These are phyloP conservation scores for Lithobius niger DNA, from an alignment of 1,140 invertebrate species.

Conservation along the genomic window DNA sequence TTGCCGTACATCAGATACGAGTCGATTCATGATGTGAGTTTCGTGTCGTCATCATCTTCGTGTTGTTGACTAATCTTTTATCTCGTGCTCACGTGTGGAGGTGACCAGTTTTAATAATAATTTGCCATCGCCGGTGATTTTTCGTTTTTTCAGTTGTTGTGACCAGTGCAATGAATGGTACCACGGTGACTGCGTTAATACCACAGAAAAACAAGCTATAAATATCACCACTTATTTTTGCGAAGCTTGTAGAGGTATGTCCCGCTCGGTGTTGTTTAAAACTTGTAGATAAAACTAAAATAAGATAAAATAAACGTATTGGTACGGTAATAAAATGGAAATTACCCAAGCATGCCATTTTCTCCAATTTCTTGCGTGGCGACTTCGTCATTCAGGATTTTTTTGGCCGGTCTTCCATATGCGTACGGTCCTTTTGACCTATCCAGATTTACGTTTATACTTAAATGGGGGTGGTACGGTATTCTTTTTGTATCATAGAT, in stretches of 20 bases:
- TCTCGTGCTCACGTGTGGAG: background rate
- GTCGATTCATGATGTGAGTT: constrained; percentile 89
- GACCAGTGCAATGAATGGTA: constrained; percentile 98
- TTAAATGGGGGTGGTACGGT: too few relatives aligned
- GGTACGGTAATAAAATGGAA: too few relatives aligned
- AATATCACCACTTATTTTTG: constrained; percentile 90
- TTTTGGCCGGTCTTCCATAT: too few relatives aligned
- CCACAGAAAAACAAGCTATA: constrained; percentile 83
- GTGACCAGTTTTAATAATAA: background rate
- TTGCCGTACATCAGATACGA: constrained; percentile 80
- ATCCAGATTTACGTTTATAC: too few relatives aligned
- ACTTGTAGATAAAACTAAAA: too few relatives aligned
- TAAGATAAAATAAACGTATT: too few relatives aligned
- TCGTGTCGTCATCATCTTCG: constrained; percentile 2
- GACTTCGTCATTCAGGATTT: too few relatives aligned
- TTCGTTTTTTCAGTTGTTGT: constrained; percentile 52
- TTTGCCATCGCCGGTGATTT: constrained; percentile 3
- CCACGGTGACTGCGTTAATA: constrained; percentile 92
- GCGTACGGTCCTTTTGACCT: too few relatives aligned
- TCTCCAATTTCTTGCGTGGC: too few relatives aligned
- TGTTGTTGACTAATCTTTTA: background rate
- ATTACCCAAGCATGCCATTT: too few relatives aligned
- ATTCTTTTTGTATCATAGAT: too few relatives aligned
- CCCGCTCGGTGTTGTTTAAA: background rate
- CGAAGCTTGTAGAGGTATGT: constrained; percentile 31